Conservation (phyloP, 2,113 vertebrate species). For the Stigmatopora nigra region DNA sequence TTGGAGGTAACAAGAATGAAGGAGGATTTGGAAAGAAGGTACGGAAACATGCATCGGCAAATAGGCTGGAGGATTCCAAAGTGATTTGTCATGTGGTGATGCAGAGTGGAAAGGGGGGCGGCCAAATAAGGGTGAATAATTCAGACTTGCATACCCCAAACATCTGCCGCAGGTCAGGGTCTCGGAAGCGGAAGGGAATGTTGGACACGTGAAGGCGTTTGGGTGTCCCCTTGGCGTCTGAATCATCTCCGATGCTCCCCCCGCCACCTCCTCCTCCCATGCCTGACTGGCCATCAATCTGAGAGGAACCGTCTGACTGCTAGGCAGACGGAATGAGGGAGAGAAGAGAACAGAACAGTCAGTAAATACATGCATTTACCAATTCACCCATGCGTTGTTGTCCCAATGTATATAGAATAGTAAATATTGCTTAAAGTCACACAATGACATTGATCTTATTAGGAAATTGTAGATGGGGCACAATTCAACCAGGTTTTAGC, state of each 20-base stretch:
- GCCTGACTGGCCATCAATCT: slow-evolving; percentile 81
- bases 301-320: slow-evolving; percentile 89
- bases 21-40: background rate
- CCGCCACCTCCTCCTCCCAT: slow-evolving; percentile 59
- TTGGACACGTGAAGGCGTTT: slow-evolving; percentile 99
- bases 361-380: background rate
- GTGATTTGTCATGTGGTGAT: slow-evolving; percentile 5
- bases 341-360: background rate
- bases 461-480: background rate
- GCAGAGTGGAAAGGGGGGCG: background rate
- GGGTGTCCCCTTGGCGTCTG: slow-evolving; percentile 88
- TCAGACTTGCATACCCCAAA: slow-evolving; percentile 83
- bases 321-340: slow-evolving; percentile 45
- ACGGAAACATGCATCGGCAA: background rate
- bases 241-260: slow-evolving; percentile 67
- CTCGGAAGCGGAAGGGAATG: slow-evolving; percentile 98
- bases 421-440: background rate
- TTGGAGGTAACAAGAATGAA: background rate
- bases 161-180: slow-evolving; percentile 98
- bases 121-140: background rate
- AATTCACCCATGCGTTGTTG: background rate
- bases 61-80: slow-evolving; percentile 1
- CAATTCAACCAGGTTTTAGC: too few relatives aligned
- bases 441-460: background rate
- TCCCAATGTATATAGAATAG: background rate